A percentile compares a stretch with the other conserved stretches of the same genome.
Conservation (phyloP, 1,140 invertebrate species). For the Ptiloglossa arizonensis region DNA sequence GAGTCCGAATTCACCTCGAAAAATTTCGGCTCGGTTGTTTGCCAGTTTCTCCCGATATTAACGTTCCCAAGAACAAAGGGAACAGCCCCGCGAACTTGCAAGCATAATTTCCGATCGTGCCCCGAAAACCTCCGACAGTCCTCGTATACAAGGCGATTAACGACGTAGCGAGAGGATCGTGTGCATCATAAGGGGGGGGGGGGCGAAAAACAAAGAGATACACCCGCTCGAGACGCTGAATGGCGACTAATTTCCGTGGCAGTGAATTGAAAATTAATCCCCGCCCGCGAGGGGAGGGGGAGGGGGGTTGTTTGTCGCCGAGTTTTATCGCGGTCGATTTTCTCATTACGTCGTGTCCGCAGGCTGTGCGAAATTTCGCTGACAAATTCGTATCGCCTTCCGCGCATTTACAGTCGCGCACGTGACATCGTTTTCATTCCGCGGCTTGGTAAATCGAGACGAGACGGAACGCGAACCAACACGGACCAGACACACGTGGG, state of each 20-base stretch:
- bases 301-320: conserved; percentile 37
- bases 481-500: no score
- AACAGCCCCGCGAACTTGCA: neutral
- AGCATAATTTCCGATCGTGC: neutral
- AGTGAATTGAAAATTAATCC: conserved; percentile 51
- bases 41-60: no score
- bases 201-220: neutral
- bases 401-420: neutral
- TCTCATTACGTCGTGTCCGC: conserved; percentile 33
- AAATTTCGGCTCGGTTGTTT: no score
- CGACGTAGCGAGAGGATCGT: neutral
- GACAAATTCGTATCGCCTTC: conserved; percentile 43
- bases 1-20: no score
- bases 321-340: conserved; percentile 38
- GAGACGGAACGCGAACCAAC: neutral
- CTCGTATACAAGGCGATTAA: neutral
- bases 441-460: conserved; percentile 8
- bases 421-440: conserved; percentile 28
- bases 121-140: neutral
- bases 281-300: no score
- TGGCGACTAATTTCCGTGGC: neutral
- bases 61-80: neutral
- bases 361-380: conserved; percentile 34
- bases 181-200: no score
- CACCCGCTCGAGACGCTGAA: neutral